Percentiles rank a stretch among this genome's conserved stretches.
phyloP scores from a whole-genome alignment of 2,888 invertebrate genomes.

The Strigamia crassipes region DNA sequence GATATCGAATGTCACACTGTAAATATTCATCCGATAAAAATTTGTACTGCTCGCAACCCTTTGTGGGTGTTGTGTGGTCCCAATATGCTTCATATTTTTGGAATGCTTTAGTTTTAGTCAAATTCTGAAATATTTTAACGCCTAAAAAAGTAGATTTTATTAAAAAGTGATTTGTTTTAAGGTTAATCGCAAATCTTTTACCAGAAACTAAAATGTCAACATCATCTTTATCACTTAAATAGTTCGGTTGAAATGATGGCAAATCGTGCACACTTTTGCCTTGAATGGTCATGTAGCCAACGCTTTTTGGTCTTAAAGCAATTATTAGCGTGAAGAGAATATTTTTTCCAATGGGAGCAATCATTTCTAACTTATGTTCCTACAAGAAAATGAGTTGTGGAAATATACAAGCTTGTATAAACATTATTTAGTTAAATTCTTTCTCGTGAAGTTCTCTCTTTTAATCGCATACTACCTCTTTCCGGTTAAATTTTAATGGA shows the following conservation, averaged over 20 bases:
- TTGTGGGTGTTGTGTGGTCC: neutral
- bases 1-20: neutral
- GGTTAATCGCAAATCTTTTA: conserved; percentile 44
- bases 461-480: too few relatives aligned
- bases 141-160: neutral
- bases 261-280: conserved; percentile 83
- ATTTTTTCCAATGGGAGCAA: neutral
- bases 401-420: too few relatives aligned
- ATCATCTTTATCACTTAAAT: conserved; percentile 79
- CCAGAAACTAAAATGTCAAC: conserved; percentile 78
- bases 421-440: too few relatives aligned
- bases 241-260: conserved; percentile 89
- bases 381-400: neutral
- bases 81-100: neutral
- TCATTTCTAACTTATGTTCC: neutral
- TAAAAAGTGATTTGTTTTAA: neutral
- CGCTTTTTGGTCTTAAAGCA: neutral
- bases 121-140: neutral
- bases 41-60: neutral
- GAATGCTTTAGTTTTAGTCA: neutral
- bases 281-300: conserved; percentile 63
- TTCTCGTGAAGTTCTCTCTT: too few relatives aligned
- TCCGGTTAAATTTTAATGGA: neutral
- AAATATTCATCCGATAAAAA: neutral
- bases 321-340: neutral